Base-by-base conservation (phyloP, 2,888 invertebrate species). In the Trichopoda pennipes region DNA sequence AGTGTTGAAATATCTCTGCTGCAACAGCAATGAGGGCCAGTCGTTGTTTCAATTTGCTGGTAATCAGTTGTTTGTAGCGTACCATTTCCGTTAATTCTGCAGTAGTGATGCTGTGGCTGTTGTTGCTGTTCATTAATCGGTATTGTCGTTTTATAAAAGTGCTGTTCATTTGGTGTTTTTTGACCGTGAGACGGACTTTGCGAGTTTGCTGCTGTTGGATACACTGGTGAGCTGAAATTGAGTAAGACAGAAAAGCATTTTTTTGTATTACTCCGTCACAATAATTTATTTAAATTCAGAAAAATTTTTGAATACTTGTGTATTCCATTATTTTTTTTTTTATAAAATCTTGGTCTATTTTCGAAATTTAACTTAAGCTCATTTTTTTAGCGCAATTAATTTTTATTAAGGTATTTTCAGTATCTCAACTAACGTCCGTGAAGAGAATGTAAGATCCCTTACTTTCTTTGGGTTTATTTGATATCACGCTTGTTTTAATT, bases 191-290 rank as follows among this genome's bases (percentile, higher is more conserved):
- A 87, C 85, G 89, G 87, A 85, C 84, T 87, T 69, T 86, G 84
- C 35, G 90, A 89, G 84, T 87, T 89, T 85, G 85, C 87, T 28
- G 88, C 87, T 23, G 89, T 87, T 77, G 90, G 89, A 85, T 88
- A 90, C 55, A 88, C 85, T 66, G 88, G 89, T 17, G 89, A 86
- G 85, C 89, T 89, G 85, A 70, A 82, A 84, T 61, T 49, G 2
- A 19, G 17, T 17, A 6, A 49, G 19, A 49, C 0, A n/a, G 19
- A 6, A 19, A 17, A 49, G 17, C 17, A 49, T 17, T 49, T 49
- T 3, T 44, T n/a, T 44, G 7, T 16, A 4, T 44, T 28, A n/a
- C n/a, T n/a, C n/a, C n/a, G n/a, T n/a, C n/a, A n/a, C n/a, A n/a
- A n/a, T n/a, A n/a, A n/a, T n/a, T n/a, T n/a, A n/a, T n/a, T n/a